Evolutionary conservation across 2,888 invertebrate species (phyloP), one percentile per base, ranked within the genome.

Genomic region (Ectemnius cavifrons): DNA sequence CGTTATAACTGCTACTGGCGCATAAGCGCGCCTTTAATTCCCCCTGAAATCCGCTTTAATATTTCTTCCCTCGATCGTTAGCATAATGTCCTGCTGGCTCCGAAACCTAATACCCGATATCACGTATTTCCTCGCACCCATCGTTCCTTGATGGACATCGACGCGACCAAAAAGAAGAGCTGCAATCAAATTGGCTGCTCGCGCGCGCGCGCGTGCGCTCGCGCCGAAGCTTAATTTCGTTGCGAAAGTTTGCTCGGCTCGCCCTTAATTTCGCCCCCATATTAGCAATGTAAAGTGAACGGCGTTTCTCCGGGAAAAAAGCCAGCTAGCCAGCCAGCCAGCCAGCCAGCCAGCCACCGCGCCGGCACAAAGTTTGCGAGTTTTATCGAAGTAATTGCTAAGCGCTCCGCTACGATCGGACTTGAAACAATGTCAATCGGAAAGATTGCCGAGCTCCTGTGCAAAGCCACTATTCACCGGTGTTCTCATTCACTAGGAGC

Each of bases 201-300:
- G 71, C 75, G 52, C 68, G 37, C 68, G 37, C 37, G 37, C 37
- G 37, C 8, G 23, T 3, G 23, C 37, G 6, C 37, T 11, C 8
- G 3, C 37, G 61, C 52, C 69, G 14, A 14, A 49, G 69, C 61
- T 77, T 77, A 77, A 77, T 77, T 75, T 64, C 75, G 75, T 75
- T 71, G 68, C 62, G 23, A 47, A 75, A 77, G 71, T 77, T 75
- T 69, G 71, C 77, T 47, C 5, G 63, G 68, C 58, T 69, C 71
- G 63, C 61, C 58, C 77, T 75, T 77, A 77, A 77, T 77, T 77
- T 61, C 58, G 14, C 47, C 63, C 63, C 66, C 61, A 45, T 72
- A 77, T 77, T 77, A 75, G 77, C 77, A 77, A 75, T 77, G 71
- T 77, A 77, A 77, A 77, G 66, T 58, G 71, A 66, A 75, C 65